These are phyloP conservation scores for Brachystomella parvula DNA, from an alignment of 1,140 invertebrate genomes.

Conservation along the genomic window DNA sequence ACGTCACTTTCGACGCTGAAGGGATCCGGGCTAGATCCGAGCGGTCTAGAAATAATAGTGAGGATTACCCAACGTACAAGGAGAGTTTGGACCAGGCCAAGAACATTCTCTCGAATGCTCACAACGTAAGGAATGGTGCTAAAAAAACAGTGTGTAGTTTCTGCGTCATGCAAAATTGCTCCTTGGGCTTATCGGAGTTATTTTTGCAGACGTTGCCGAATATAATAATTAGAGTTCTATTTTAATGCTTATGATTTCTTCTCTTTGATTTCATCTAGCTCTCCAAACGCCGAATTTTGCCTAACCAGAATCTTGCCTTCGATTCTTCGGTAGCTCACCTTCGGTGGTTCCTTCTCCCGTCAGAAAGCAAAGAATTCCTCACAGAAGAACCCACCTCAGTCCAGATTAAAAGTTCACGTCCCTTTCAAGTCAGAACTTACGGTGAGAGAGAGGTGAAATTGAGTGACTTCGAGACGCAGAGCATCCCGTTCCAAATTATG, in stretches of 20 bases:
- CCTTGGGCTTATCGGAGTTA: neutral
- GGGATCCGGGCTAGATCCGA: constrained; percentile 49
- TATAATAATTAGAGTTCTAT: neutral
- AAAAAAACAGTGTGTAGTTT: neutral
- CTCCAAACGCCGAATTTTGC: constrained; percentile 60
- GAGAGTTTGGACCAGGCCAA: constrained; percentile 69
- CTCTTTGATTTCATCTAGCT: constrained; percentile 45
- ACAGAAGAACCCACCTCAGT: neutral
- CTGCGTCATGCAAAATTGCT: neutral
- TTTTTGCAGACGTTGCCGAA: neutral
- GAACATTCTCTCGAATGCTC: constrained; percentile 65
- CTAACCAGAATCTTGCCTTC: constrained; percentile 64
- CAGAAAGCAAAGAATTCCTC: constrained; percentile 45
- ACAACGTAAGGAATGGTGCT: constrained; percentile 48
- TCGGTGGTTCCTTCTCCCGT: constrained; percentile 73
- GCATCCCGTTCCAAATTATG: constrained; percentile 25
- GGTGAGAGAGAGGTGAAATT: neutral
- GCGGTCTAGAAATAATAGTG: constrained; percentile 32
- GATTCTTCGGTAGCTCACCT: constrained; percentile 58
- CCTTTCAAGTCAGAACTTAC: constrained; percentile 26
- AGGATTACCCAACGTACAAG: constrained; percentile 46
- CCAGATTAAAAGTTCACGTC: constrained; percentile 17
- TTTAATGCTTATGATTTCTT: no score
- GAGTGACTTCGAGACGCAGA: neutral
- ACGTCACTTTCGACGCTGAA: constrained; percentile 61